Base-by-base conservation (phyloP, 2,797 vertebrate species). In the Decapterus maruadsi region DNA sequence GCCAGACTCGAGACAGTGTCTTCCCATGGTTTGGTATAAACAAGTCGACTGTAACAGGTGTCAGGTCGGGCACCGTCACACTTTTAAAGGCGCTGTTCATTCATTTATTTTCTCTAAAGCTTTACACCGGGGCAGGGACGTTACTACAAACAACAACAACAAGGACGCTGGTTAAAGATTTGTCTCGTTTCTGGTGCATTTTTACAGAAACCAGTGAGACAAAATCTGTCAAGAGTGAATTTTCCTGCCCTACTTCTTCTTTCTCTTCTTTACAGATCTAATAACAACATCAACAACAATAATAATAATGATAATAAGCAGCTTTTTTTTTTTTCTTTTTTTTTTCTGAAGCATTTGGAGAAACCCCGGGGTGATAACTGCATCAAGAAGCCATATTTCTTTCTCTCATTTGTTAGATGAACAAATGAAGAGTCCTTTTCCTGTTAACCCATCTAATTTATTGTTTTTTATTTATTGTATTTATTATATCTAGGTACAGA, bases 391-490 rank as follows among this genome's bases (percentile, higher is more conserved):
- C 94, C 94, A 95, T 95, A 94, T 92, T 93, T 91, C 78, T 91
- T 93, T 93, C 81, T 93, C 81, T 91, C 87, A 81, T 93, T 91
- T 93, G 89, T 94, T 86, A 1, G 68, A 80, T 77, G 76, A 71
- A 74, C 93, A 92, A 91, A 92, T 88, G 89, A 90, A 83, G 89
- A 91, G 81, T 75, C 89, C 86, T 92, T 76, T 92, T 34, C 31
- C 81, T 90, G 86, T 93, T 79, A 90, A 94, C 91, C 92, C 93
- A 91, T 87, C 89, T 95, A 95, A 95, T 93, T 95, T 95, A 94
- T 95, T 94, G 75, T 83, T 78, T 93, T 66, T 94, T 94, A 93
- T 95, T 94, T 95, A 94, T 95, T 95, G 90, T 93, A 94, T 94
- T 94, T 95, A 94, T 94, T 93, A 82, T 91, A 87, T 92, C 87